Conservation (phyloP, 2,113 vertebrate genomes). For the Acanthochromis polyacanthus region DNA sequence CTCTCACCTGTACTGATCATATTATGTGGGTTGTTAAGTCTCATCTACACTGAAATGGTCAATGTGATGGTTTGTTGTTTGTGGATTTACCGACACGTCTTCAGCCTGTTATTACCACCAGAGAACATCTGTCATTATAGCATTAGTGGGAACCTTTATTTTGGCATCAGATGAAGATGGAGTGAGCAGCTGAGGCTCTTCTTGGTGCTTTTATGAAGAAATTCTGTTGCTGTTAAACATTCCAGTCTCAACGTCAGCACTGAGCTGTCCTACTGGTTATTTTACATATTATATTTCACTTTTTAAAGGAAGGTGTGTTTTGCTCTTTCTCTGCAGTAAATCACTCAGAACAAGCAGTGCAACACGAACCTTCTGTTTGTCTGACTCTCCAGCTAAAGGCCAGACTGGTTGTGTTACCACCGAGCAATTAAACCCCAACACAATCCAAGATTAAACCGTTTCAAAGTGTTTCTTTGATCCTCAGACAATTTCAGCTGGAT, state of each 20-base stretch:
- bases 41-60: neutral
- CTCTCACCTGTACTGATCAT: too few relatives aligned
- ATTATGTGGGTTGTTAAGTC: neutral
- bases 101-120: constrained; percentile 12
- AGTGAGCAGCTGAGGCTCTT: constrained; percentile 1
- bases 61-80: neutral
- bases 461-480: too few relatives aligned
- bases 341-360: too few relatives aligned
- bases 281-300: neutral
- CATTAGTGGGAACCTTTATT: constrained; percentile 39
- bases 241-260: neutral
- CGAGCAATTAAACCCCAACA: too few relatives aligned
- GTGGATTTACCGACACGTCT: constrained; percentile 3
- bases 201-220: neutral
- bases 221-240: neutral
- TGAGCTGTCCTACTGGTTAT: neutral
- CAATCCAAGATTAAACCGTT: too few relatives aligned
- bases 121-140: constrained; percentile 28
- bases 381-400: too few relatives aligned
- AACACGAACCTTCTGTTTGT: too few relatives aligned
- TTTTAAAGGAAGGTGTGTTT: too few relatives aligned
- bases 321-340: too few relatives aligned
- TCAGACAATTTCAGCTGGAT: too few relatives aligned
- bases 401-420: too few relatives aligned
- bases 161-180: constrained; percentile 16